Conservation (phyloP, 1,140 invertebrate genomes). For the Teleogryllus occipitalis region DNA sequence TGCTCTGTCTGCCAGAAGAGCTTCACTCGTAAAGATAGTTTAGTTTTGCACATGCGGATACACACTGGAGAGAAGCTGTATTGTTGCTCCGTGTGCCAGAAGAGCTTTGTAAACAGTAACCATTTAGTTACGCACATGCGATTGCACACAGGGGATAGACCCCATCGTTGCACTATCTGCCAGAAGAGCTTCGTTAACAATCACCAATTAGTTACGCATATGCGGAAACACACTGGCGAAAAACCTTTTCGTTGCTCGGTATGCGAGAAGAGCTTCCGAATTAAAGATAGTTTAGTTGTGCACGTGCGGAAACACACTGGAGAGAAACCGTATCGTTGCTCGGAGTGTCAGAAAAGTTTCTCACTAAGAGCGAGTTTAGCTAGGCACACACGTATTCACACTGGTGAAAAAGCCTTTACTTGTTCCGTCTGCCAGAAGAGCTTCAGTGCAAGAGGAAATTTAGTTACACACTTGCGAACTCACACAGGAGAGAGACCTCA, state of each 20-base stretch:
- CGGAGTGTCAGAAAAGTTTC: not conserved
- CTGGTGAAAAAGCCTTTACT: not conserved
- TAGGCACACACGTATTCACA: not conserved
- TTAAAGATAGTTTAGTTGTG: not conserved
- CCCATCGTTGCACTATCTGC: not conserved
- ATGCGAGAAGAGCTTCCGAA: not conserved
- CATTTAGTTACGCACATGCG: too few relatives aligned
- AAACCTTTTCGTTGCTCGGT: not conserved
- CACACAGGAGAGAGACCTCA: not conserved
- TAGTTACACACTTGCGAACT: not conserved
- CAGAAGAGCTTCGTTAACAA: not conserved
- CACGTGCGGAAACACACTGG: not conserved
- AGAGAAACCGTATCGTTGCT: not conserved
- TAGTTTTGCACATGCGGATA: constrained; percentile 8
- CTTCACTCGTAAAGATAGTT: not conserved
- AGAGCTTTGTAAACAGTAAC: not conserved
- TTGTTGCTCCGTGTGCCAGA: not conserved
- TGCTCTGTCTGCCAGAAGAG: constrained; percentile 12
- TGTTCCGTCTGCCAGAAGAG: not conserved
- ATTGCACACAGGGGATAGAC: too few relatives aligned
- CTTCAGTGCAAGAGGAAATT: not conserved
- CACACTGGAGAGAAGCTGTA: constrained; percentile 12
- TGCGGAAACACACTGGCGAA: not conserved
- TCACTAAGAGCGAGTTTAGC: not conserved
- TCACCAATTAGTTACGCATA: not conserved